These are phyloP conservation scores for Zosterops lateralis DNA, from an alignment of 2,113 vertebrate genomes.

Conservation along the genomic window DNA sequence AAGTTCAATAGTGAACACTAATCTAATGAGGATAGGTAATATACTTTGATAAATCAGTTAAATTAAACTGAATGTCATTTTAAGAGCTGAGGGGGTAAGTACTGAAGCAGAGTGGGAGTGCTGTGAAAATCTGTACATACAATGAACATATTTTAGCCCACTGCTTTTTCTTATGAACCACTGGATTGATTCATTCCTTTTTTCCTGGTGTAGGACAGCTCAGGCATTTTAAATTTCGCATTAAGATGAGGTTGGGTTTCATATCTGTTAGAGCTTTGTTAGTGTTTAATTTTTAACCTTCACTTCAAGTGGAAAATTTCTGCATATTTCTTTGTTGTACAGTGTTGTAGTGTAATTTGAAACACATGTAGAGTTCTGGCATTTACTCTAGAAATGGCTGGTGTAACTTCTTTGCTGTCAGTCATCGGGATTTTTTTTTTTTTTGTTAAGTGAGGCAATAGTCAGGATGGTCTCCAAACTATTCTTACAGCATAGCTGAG, in stretches of 20 bases:
- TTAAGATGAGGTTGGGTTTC: constrained; percentile 38
- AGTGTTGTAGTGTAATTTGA: constrained; percentile 44
- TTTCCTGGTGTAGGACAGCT: neutral
- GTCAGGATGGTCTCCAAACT: neutral
- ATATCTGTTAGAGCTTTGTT: constrained; percentile 19
- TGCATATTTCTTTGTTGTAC: constrained; percentile 55
- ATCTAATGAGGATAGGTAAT: neutral
- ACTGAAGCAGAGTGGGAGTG: neutral
- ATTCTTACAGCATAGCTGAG: neutral
- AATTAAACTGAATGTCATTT: neutral
- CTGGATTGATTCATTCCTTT: neutral
- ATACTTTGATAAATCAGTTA: neutral
- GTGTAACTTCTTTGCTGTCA: constrained; percentile 41
- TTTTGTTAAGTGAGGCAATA: neutral
- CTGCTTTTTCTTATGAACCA: neutral
- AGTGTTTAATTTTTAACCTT: constrained; percentile 59
- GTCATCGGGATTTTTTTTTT: neutral
- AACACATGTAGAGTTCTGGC: constrained; percentile 47
- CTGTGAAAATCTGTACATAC: neutral
- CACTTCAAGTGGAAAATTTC: constrained; percentile 51
- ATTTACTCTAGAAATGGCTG: constrained; percentile 18
- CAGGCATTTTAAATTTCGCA: neutral
- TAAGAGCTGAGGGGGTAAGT: neutral
- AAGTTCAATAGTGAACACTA: neutral
- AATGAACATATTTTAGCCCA: neutral